Evolutionary conservation across 2,888 invertebrate genomes (phyloP), one percentile per base, ranked within the genome.

Genomic region (Thelaira solivaga): DNA sequence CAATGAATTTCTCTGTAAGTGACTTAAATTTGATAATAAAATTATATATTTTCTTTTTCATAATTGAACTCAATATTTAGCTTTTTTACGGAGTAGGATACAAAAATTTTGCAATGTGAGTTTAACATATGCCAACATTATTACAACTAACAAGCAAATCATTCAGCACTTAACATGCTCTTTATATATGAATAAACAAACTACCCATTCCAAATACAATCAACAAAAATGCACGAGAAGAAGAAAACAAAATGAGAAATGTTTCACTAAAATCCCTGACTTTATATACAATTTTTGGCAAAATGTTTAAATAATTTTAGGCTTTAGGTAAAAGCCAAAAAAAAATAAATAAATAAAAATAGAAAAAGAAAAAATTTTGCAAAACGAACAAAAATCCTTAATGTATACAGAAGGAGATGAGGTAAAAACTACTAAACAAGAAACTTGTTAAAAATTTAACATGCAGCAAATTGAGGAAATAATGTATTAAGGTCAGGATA

Each of bases 401-500:
- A 31, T 59, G 74, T 57, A 49, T 34, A 36, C 8, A 34, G 16
- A 53, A 59, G 57, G 64, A 41, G 31, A 65, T 39, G 45, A 55
- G 11, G 29, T 4, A 18, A 34, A n/a, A 45, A 24, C 4, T 22
- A 47, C 45, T 45, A 45, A 62, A 72, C 20, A 53, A 71, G 71
- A 72, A 72, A 47, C 57, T 79, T 59, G 64, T 76, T 76, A 72
- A 75, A 76, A 80, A 80, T 80, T 80, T 68, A 64, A 79, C 77
- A 81, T 81, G 76, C 81, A 80, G 74, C 74, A 80, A 81, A 80
- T 81, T 80, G 81, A 82, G 80, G 78, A 80, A 81, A 80, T 81
- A 82, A 82, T 80, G 75, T 79, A 81, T 80, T 82, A 81, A 82
- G 76, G 80, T 64, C 72, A 62, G 75, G 68, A 77, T 74, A 71